Evolutionary conservation across 2,888 invertebrate species (phyloP).

Genomic region (Orthonychiurus folsomi): DNA sequence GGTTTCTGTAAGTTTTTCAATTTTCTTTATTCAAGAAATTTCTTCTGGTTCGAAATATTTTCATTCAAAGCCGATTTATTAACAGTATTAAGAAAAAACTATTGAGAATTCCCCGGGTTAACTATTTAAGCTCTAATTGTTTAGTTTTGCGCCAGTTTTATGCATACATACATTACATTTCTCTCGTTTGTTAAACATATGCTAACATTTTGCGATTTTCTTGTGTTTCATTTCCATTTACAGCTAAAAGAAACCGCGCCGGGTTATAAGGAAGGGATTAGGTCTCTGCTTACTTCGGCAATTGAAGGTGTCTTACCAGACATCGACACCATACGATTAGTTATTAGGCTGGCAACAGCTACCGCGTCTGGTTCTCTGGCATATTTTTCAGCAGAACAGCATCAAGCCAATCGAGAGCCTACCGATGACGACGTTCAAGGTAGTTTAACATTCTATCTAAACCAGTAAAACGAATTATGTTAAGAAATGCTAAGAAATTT

Average conservation of each 20-base stretch:
- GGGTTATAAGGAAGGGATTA: conserved; percentile 27
- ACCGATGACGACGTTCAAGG: conserved; percentile 30
- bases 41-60: too few species aligned
- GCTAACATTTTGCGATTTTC: too few species aligned
- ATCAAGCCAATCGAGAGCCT: conserved; percentile 38
- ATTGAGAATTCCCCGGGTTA: too few species aligned
- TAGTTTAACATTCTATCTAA: conserved; percentile 6
- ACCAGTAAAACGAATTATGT: too few species aligned
- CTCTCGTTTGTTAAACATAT: too few species aligned
- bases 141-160: too few species aligned
- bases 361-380: conserved; percentile 55
- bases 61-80: too few species aligned
- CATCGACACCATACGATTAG: conserved; percentile 60
- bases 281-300: conserved; percentile 27
- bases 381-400: conserved; percentile 36
- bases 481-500: neutral
- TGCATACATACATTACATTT: too few species aligned
- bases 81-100: too few species aligned
- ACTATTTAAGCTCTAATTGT: too few species aligned
- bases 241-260: conserved; percentile 43
- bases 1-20: conserved; percentile 53
- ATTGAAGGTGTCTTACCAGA: conserved; percentile 59
- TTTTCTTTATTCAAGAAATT: too few species aligned
- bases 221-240: too few species aligned
- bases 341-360: conserved; percentile 70